A percentile compares a stretch with the other conserved stretches of the same genome.
These are phyloP conservation scores for Neosilurus mollespiculum DNA, from an alignment of 2,797 vertebrate genomes.

Conservation along the genomic window DNA sequence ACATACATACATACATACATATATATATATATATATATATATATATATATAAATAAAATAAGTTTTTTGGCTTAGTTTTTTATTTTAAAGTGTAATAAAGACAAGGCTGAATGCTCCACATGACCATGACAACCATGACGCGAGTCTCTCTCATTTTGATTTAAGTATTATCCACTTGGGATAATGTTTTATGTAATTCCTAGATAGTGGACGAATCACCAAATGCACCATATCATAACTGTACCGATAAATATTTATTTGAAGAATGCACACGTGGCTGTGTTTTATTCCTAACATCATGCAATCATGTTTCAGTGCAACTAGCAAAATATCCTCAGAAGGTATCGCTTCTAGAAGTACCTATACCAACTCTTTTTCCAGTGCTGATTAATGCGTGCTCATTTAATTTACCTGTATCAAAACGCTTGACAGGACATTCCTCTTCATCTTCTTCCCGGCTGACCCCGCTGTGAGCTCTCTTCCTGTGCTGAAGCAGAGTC, in stretches of 20 bases:
- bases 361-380: not conserved
- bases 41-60: too few relatives aligned
- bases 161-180: too few relatives aligned
- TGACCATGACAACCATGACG: too few relatives aligned
- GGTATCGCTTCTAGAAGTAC: not conserved
- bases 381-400: not conserved
- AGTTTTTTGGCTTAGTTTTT: too few relatives aligned
- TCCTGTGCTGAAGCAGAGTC: conserved; percentile 94
- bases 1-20: too few relatives aligned
- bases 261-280: not conserved
- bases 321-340: not conserved
- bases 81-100: too few relatives aligned
- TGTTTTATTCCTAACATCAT: not conserved
- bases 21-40: too few relatives aligned
- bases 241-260: not conserved
- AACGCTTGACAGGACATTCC: conserved; percentile 87
- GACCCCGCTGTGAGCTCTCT: conserved; percentile 87
- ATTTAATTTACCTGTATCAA: conserved; percentile 82
- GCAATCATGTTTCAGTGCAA: not conserved
- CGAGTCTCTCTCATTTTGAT: too few relatives aligned
- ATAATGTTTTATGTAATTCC: too few relatives aligned
- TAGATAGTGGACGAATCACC: too few relatives aligned
- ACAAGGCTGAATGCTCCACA: too few relatives aligned
- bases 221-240: not conserved
- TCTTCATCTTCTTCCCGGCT: conserved; percentile 81